These are phyloP conservation scores for Glaucidium brasilianum DNA, from an alignment of 2,113 vertebrate genomes.

Conservation along the genomic window DNA sequence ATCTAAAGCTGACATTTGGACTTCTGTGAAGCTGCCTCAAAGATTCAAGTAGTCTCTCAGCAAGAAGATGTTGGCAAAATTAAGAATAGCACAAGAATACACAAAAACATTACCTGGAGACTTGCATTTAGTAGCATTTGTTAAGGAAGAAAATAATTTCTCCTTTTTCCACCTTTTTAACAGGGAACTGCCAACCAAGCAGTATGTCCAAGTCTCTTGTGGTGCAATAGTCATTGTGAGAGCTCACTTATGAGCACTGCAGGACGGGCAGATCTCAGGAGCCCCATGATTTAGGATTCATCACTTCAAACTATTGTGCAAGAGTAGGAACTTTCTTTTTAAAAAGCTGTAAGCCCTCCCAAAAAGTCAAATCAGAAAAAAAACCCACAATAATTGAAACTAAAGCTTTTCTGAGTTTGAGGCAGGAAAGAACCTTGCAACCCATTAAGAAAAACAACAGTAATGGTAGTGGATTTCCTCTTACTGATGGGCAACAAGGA, in stretches of 20 bases:
- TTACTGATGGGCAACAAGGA: not conserved
- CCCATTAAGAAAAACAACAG: not conserved
- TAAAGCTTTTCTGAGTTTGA: not conserved
- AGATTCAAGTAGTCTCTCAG: not conserved
- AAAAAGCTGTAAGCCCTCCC: not conserved
- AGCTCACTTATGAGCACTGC: not conserved
- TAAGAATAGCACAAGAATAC: not conserved
- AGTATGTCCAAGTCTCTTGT: not conserved
- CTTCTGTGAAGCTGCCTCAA: not conserved
- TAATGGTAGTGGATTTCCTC: not conserved
- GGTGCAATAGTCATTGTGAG: not conserved
- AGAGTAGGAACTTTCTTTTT: not conserved
- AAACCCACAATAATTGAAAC: fast-evolving
- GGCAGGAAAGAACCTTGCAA: not conserved
- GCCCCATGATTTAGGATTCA: not conserved
- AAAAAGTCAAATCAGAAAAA: not conserved
- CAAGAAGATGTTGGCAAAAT: not conserved
- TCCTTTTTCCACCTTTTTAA: not conserved
- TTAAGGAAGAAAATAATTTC: not conserved
- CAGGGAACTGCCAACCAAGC: not conserved
- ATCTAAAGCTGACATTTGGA: not conserved
- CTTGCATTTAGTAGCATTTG: not conserved
- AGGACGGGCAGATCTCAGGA: not conserved
- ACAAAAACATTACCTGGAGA: not conserved
- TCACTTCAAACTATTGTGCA: not conserved